Base-by-base conservation (phyloP, 1,140 invertebrate genomes). In the Archegozetes longisetosus region DNA sequence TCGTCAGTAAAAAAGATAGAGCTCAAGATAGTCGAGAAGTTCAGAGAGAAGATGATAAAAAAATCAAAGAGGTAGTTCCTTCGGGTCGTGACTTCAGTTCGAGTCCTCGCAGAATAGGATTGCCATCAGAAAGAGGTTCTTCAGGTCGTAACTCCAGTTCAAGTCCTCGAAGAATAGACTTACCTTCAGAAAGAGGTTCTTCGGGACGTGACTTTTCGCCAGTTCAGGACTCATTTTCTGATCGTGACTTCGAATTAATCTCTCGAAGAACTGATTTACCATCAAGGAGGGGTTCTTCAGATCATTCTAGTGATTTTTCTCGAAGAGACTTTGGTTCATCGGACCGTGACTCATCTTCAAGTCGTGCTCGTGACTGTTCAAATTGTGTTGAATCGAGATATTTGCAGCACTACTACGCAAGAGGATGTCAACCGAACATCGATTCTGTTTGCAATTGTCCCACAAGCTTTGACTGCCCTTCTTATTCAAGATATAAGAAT, bases 401-500 rank as follows among this genome's bases (percentile, higher is more conserved):
- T 48, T 53, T 64, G 6, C 48, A 52, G 14, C 64, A 64, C 28
- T 64, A 64, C 26, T 55, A 58, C 25, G 27, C 20, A 49, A 60
- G 61, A 20, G 23, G n/a, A 2, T 64, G 64, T 48, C 27, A 20
- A 32, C 58, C 64, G 14, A 46, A 62, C 2, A 55, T 53, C 40
- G 53, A 59, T 20, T 40, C 49, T 26, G 28, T 25, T 3, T 57
- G 57, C 17, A 50, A 61, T 14, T 64, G 64, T 55, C 61, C 64
- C 9, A 49, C 27, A 26, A 25, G 48, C 51, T 64, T 61, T 50
- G 22, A 58, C 12, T 64, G 64, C 53, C 48, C 54, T 23, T 20
- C 47, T 32, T 25, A 53, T 17, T 14, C 20, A 9, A 2, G 17
- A n/a, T 24, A 46, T 22, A 29, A 25, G 27, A 60, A 40, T 14